Evolutionary conservation across 2,888 invertebrate species (phyloP), one percentile per base, ranked within the genome.

Genomic region (Yponomeuta plumbellus): DNA sequence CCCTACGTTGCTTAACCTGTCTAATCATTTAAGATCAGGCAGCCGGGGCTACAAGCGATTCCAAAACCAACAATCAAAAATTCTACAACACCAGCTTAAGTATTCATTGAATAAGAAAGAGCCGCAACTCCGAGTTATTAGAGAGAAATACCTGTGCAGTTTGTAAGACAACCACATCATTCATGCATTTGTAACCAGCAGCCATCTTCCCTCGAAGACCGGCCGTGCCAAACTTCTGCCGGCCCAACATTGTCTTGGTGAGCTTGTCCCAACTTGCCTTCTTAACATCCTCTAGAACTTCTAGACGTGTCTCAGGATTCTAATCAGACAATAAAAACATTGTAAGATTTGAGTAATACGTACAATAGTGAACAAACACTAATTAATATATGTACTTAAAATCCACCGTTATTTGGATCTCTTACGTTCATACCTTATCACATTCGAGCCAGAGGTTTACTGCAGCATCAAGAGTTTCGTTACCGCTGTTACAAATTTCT

Each of bases 111-210:
- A 34, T 34, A 8, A 5, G 1, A 34, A 34, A 34, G 0, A 34
- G 34, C 34, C 34, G 34, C 34, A 34, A 10, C 8, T 8, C 6
- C 8, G 34, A 34, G 8, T 26, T 26, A 26, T 26, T 26, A 26
- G 23, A 23, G 2, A 23, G 23, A 23, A 23, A 22, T 67, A 91
- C 92, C 83, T 99, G 97, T 1, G 95, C 95, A 1, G 98, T 98
- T 88, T 99, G 99, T 64, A 99, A 93, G 0, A 97, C 97, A 0
- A 98, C 98, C 61, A 99, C 92, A 84, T 99, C 99, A 84, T 99
- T 99, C 96, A 99, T 97, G 70, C 95, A 94, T 71, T 94, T 94
- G 84, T 96, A 98, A 0, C 99, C 99, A 20, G 98, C 96, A 21
- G 95, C 96, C 99, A 99, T 99, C 70, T 92, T 92, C 0, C 96